A percentile compares a stretch with the other conserved stretches of the same genome.
These are phyloP conservation scores for Ceratitis capitata DNA, from an alignment of 1,140 invertebrate genomes.

Conservation along the genomic window DNA sequence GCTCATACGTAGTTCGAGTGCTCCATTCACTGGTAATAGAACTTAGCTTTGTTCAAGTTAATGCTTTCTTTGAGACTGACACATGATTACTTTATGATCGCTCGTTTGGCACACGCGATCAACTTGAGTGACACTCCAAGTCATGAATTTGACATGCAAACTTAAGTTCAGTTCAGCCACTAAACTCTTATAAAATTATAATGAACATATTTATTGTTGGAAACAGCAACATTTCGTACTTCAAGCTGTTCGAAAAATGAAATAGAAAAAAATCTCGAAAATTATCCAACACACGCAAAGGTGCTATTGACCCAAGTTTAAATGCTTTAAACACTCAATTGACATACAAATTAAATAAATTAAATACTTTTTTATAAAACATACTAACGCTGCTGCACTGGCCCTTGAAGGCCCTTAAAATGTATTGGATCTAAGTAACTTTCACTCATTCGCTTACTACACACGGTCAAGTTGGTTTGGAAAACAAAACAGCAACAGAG, in stretches of 20 bases:
- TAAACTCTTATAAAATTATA: neutral
- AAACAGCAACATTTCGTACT: neutral
- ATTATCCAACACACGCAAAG: neutral
- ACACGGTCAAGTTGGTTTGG: neutral
- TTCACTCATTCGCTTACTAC: neutral
- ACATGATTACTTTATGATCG: neutral
- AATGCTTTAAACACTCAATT: neutral
- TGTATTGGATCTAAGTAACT: neutral
- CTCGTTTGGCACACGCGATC: neutral
- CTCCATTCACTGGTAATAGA: no score
- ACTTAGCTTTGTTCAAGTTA: no score
- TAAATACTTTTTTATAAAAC: neutral
- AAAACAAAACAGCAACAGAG: neutral
- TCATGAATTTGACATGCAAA: neutral
- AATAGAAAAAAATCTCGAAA: neutral
- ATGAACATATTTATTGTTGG: neutral
- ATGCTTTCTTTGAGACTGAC: neutral
- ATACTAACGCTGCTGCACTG: neutral
- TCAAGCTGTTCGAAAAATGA: neutral
- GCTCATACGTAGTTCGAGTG: no score
- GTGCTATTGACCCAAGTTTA: conserved; percentile 4
- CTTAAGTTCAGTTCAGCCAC: no score
- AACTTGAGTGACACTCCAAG: no score
- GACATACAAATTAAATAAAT: neutral
- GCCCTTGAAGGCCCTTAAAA: neutral